A percentile compares a stretch with the other conserved stretches of the same genome.
Evolutionary conservation across 2,797 vertebrate genomes (phyloP).

Genomic region (Sebastes diploproa): DNA sequence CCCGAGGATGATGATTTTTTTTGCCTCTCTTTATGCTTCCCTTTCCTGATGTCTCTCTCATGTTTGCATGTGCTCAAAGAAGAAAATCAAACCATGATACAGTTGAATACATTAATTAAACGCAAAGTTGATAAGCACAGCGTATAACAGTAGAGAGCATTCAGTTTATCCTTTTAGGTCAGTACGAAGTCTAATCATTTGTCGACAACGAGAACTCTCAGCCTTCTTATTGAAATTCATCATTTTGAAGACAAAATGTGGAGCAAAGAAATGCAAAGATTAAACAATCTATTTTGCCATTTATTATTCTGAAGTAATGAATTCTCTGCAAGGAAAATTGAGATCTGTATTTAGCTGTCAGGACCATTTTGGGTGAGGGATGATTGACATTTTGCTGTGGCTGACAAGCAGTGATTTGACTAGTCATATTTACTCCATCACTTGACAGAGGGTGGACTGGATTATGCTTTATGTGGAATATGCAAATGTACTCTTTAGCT

Average conservation of each 20-base stretch:
- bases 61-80: slow-evolving; percentile 61
- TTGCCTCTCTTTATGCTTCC: slow-evolving; percentile 38
- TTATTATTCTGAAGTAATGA: slow-evolving; percentile 83
- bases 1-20: slow-evolving; percentile 54
- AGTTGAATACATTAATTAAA: slow-evolving; percentile 69
- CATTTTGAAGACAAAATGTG: slow-evolving; percentile 65
- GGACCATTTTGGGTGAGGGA: slow-evolving; percentile 79
- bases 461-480: slow-evolving; percentile 70
- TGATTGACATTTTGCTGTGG: slow-evolving; percentile 82
- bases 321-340: slow-evolving; percentile 76
- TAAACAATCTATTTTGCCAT: slow-evolving; percentile 77
- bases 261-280: slow-evolving; percentile 68
- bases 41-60: slow-evolving; percentile 50
- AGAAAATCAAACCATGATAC: slow-evolving; percentile 56
- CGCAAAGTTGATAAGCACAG: slow-evolving; percentile 57
- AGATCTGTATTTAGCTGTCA: slow-evolving; percentile 84
- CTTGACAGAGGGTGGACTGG: slow-evolving; percentile 56
- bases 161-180: slow-evolving; percentile 56
- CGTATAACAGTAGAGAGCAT: slow-evolving; percentile 41
- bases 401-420: slow-evolving; percentile 72
- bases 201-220: slow-evolving; percentile 40
- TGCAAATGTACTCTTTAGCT: slow-evolving; percentile 68
- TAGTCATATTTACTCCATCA: slow-evolving; percentile 75
- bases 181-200: slow-evolving; percentile 42
- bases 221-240: slow-evolving; percentile 63